These are phyloP conservation scores for Epirrita christyi DNA, from an alignment of 2,888 invertebrate species.

Conservation along the genomic window DNA sequence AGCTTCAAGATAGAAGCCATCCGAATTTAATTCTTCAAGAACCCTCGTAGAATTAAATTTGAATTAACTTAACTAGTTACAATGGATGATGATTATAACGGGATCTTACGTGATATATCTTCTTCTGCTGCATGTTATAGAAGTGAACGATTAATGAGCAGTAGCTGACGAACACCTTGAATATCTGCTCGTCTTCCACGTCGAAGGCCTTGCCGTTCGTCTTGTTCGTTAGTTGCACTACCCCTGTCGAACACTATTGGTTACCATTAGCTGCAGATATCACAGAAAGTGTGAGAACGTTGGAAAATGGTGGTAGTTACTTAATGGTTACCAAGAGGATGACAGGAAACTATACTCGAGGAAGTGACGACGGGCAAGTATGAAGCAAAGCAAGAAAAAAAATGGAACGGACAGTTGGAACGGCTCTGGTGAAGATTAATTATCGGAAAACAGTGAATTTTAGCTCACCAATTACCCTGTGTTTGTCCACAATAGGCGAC, in stretches of 20 bases:
- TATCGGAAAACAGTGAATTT: background rate
- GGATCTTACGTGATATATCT: slow-evolving; percentile 67
- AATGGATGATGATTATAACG: background rate
- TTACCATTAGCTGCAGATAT: background rate
- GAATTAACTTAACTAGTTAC: no score
- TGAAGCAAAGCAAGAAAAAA: no score
- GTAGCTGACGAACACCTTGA: slow-evolving; percentile 83
- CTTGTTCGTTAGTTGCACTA: slow-evolving; percentile 86
- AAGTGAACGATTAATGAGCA: slow-evolving; percentile 85
- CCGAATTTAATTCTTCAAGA: no score
- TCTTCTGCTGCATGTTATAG: slow-evolving; percentile 77
- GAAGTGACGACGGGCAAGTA: no score
- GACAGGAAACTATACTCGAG: no score
- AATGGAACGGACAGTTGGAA: no score
- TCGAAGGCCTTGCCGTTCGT: slow-evolving; percentile 72
- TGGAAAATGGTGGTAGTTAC: no score
- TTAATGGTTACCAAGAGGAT: no score
- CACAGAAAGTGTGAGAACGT: no score
- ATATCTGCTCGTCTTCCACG: slow-evolving; percentile 80
- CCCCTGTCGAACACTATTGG: slow-evolving; percentile 60
- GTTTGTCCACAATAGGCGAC: slow-evolving; percentile 80
- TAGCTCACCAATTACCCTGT: slow-evolving; percentile 74
- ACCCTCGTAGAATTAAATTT: no score
- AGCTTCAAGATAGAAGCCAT: no score
- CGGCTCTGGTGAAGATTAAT: no score